These are phyloP conservation scores for Patella depressa DNA, from an alignment of 2,888 invertebrate species.

Conservation along the genomic window DNA sequence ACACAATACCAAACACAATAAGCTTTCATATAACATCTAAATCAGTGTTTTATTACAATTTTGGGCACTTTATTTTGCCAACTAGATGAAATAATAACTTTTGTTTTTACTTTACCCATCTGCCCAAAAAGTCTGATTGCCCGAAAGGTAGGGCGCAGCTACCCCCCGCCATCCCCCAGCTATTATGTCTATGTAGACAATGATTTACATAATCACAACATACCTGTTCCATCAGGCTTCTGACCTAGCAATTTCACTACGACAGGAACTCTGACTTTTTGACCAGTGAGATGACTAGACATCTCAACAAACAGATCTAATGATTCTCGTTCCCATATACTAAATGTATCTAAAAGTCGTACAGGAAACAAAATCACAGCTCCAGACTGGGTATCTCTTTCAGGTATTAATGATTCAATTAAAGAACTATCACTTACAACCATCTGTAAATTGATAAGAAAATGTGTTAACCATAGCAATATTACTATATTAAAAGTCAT, in stretches of 20 bases:
- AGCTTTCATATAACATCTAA: too few species aligned
- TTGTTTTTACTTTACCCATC: too few species aligned
- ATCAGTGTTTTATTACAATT: too few species aligned
- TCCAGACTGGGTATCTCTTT: slow-evolving; percentile 52
- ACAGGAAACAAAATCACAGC: slow-evolving; percentile 58
- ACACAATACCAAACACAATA: too few species aligned
- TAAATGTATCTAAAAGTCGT: slow-evolving; percentile 54
- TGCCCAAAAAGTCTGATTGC: too few species aligned
- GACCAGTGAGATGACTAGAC: slow-evolving; percentile 57
- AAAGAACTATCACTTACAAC: slow-evolving; percentile 58
- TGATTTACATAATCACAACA: slow-evolving; percentile 23
- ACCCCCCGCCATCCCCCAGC: too few species aligned
- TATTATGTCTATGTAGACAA: too few species aligned
- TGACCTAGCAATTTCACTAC: slow-evolving; percentile 60
- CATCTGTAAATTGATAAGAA: slow-evolving; percentile 45
- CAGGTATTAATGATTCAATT: slow-evolving; percentile 52
- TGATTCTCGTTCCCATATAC: slow-evolving; percentile 58
- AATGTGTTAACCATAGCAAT: background rate
- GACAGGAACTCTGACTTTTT: slow-evolving; percentile 59
- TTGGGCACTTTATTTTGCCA: too few species aligned
- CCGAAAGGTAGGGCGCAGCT: too few species aligned
- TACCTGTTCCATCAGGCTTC: slow-evolving; percentile 54
- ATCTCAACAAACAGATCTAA: slow-evolving; percentile 58
- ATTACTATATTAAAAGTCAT: background rate
- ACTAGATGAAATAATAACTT: too few species aligned